Evolutionary conservation across 2,888 invertebrate species (phyloP).

Genomic region (Zygothrica quintamaculata): DNA sequence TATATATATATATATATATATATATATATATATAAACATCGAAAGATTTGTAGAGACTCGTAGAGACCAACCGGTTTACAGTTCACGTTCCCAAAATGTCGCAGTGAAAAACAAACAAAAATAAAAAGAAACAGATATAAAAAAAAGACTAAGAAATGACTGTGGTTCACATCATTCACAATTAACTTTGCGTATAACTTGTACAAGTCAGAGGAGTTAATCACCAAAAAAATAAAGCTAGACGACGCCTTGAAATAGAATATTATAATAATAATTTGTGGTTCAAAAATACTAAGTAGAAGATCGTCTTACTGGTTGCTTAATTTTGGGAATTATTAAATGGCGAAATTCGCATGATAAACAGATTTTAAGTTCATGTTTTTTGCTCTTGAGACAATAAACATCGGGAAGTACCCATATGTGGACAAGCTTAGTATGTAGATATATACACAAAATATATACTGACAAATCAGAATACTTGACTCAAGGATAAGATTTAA

Average conservation of each 20-base stretch:
- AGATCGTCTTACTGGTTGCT: background rate
- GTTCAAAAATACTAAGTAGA: too few species aligned
- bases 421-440: too few species aligned
- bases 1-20: background rate
- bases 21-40: too few species aligned
- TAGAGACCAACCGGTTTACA: slow-evolving; percentile 48
- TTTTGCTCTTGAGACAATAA: too few species aligned
- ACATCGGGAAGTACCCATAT: background rate
- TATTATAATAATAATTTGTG: too few species aligned
- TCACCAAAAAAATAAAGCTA: slow-evolving; percentile 14
- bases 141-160: slow-evolving; percentile 49
- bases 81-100: slow-evolving; percentile 63
- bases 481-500: too few species aligned
- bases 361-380: background rate
- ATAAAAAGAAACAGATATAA: slow-evolving; percentile 33
- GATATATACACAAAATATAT: too few species aligned
- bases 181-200: slow-evolving; percentile 5
- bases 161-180: slow-evolving; percentile 60
- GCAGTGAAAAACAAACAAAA: slow-evolving; percentile 37
- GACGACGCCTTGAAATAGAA: slow-evolving; percentile 29
- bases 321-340: background rate
- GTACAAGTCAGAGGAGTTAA: slow-evolving; percentile 26
- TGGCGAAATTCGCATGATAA: background rate
- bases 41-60: slow-evolving; percentile 13
- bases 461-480: too few species aligned